Base-by-base conservation (phyloP, 2,797 vertebrate species). In the Alectoris magna region DNA sequence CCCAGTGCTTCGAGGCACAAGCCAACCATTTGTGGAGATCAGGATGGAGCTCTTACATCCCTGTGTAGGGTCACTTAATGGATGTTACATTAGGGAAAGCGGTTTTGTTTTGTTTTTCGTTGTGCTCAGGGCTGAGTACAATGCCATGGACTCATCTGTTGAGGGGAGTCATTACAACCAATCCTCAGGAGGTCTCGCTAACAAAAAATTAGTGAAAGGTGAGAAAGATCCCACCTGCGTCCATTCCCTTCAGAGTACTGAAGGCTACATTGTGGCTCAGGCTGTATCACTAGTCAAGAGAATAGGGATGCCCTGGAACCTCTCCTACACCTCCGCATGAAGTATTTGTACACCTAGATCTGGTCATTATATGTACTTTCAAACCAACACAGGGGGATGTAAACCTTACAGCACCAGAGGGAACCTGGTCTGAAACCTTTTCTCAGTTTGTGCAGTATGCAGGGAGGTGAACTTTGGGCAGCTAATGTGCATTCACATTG, bases 1-100 rank as follows among this genome's bases (percentile, higher is more conserved):
- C 34, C 71, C 70, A 86, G 83, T 3, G 39, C 90, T 95, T 85
- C 78, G 73, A 92, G 94, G 93, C 88, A 87, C 26, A 82, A 93
- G 19, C 68, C 75, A 63, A 91, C 89, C 16, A 34, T 75, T 84
- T 87, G 62, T 83, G 89, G 89, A 83, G 76, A 91, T 68, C 62
- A 76, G 71, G 81, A 89, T 78, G 78, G 68, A 93, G 89, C 82
- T 62, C 53, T 84, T 84, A 73, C 64, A 51, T 12, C 62, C 55
- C 39, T 44, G 18, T 0, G 0, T 63, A 60, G 84, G 6, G 36
- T 71, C 75, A 72, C 48, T 93, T 44, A 39, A 59, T 59, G 66
- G 79, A 22, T 58, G 77, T 10, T 24, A 41, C 51, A 29, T 51
- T 43, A 60, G 1, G 3, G 36, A 49, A 86, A 27, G 11, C 4